A percentile compares a stretch with the other conserved stretches of the same genome.
These are phyloP conservation scores for Orthonyx spaldingii DNA, from an alignment of 2,113 vertebrate species.

Conservation along the genomic window DNA sequence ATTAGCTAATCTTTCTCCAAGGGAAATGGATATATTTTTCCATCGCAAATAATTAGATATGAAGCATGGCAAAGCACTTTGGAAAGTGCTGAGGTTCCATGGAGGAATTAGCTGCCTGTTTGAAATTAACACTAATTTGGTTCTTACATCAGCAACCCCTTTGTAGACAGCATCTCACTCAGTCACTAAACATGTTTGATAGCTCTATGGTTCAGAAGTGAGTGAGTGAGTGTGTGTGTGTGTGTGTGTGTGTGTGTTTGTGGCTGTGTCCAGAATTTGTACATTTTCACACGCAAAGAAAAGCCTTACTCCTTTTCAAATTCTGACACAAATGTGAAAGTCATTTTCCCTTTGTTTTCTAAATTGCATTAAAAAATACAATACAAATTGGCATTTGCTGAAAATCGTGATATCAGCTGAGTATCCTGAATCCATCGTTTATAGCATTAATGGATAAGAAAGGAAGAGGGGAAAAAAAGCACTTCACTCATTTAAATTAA, in stretches of 20 bases:
- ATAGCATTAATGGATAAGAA: neutral
- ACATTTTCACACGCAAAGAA: neutral
- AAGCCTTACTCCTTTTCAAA: neutral
- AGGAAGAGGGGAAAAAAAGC: neutral
- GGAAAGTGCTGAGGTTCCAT: neutral
- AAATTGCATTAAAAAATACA: neutral
- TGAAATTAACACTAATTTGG: slow-evolving; percentile 55
- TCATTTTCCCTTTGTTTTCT: neutral
- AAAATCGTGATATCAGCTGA: neutral
- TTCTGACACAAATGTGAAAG: neutral
- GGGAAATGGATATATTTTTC: neutral
- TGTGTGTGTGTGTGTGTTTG: neutral
- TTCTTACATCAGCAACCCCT: slow-evolving; percentile 19
- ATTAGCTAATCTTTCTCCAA: neutral
- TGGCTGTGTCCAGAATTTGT: neutral
- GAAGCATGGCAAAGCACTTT: neutral
- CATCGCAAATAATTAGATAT: neutral
- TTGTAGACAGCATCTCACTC: neutral
- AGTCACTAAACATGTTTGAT: slow-evolving; percentile 25
- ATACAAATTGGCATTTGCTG: neutral
- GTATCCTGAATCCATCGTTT: rapidly evolving
- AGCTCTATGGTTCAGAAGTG: neutral
- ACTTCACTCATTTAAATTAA: neutral
- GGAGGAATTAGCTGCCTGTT: slow-evolving; percentile 38
- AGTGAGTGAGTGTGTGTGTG: neutral